Conservation (phyloP, 2,888 invertebrate genomes). For the Lasioglossum calceatum region DNA sequence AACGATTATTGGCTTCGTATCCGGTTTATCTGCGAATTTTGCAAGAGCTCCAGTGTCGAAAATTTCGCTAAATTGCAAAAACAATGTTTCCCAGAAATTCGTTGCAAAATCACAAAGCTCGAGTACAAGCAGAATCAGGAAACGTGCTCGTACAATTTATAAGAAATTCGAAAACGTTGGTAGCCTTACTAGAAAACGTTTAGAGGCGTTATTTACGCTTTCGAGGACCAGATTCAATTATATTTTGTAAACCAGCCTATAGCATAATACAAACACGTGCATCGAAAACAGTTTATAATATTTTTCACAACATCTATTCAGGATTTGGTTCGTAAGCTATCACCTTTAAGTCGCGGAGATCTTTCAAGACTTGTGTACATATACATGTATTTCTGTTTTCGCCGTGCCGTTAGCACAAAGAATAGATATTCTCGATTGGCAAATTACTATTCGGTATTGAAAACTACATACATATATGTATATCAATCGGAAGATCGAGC, state of each 20-base stretch:
- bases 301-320: slow-evolving; percentile 3
- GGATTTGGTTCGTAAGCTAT: slow-evolving; percentile 52
- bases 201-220: not conserved
- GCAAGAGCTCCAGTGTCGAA: not conserved
- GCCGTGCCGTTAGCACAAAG: slow-evolving; percentile 24
- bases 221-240: not conserved
- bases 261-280: not conserved
- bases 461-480: not conserved
- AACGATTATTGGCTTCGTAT: not conserved
- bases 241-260: not conserved
- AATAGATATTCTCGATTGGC: not conserved
- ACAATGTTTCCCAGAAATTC: not conserved
- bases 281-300: not conserved
- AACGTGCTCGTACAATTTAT: not conserved
- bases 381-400: slow-evolving; percentile 41
- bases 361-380: slow-evolving; percentile 56
- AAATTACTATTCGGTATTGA: not conserved
- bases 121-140: not conserved
- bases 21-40: not conserved
- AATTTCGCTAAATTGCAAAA: not conserved
- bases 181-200: not conserved
- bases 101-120: not conserved
- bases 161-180: not conserved
- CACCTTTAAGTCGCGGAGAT: slow-evolving; percentile 71
- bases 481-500: not conserved